phyloP scores from a whole-genome alignment of 1,140 invertebrate genomes.

The Tribolium madens region DNA sequence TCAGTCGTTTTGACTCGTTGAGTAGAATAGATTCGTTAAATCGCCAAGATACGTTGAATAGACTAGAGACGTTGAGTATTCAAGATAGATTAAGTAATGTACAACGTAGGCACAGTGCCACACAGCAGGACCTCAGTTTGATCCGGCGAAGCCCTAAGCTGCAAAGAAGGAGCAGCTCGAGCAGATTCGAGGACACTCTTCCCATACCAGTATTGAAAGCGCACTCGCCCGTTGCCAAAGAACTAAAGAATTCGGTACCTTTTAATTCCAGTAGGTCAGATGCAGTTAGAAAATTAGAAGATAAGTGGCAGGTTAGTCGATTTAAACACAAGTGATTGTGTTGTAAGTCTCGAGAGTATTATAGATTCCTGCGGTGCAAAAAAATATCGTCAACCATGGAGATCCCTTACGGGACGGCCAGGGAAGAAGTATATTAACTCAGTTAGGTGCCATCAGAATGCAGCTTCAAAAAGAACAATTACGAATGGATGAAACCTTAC shows the following conservation, averaged over 20 bases:
- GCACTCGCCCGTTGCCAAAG: slow-evolving; percentile 66
- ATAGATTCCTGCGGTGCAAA: slow-evolving; percentile 68
- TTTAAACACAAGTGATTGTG: slow-evolving; percentile 1
- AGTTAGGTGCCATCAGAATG: slow-evolving; percentile 70
- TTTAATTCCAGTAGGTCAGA: slow-evolving; percentile 64
- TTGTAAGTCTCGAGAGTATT: slow-evolving; percentile 34
- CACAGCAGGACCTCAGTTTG: slow-evolving; percentile 62
- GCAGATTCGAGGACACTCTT: slow-evolving; percentile 64
- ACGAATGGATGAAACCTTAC: slow-evolving; percentile 66
- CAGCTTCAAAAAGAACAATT: slow-evolving; percentile 71
- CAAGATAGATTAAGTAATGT: slow-evolving; percentile 53
- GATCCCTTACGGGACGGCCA: slow-evolving; percentile 65
- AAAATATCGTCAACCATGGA: slow-evolving; percentile 68
- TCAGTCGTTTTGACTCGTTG: slow-evolving; percentile 63
- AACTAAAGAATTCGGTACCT: slow-evolving; percentile 63
- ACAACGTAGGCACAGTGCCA: slow-evolving; percentile 62
- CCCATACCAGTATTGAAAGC: slow-evolving; percentile 70
- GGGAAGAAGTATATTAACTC: slow-evolving; percentile 69
- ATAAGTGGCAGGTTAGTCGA: slow-evolving; percentile 67
- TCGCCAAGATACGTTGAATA: slow-evolving; percentile 56
- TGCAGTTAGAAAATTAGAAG: slow-evolving; percentile 67
- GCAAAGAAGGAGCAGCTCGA: slow-evolving; percentile 62
- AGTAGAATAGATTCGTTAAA: slow-evolving; percentile 64
- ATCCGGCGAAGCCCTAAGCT: slow-evolving; percentile 59
- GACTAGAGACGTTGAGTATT: slow-evolving; percentile 61